Percentiles rank a stretch among this genome's conserved stretches.
Evolutionary conservation across 2,113 vertebrate genomes (phyloP).

Genomic region (Periophthalmodon schlosseri): DNA sequence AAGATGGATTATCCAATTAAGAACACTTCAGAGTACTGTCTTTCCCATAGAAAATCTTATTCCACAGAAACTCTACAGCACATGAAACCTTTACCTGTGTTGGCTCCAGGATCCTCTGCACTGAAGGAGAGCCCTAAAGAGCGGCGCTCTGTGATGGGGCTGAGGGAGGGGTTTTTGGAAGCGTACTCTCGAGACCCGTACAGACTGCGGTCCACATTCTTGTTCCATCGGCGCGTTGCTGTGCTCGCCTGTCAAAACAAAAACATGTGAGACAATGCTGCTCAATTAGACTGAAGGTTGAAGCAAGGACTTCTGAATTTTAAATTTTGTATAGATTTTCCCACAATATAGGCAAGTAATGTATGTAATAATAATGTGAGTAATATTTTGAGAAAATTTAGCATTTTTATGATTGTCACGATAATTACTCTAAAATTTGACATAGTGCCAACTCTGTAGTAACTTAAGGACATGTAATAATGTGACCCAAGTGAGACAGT

Average conservation of each 20-base stretch:
- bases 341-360: too few species aligned
- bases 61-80: too few species aligned
- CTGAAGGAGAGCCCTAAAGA: slow-evolving; percentile 24
- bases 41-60: too few species aligned
- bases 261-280: neutral
- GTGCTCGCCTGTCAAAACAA: slow-evolving; percentile 23
- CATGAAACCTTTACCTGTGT: slow-evolving; percentile 14
- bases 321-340: neutral
- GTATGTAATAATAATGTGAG: too few species aligned
- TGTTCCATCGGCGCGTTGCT: slow-evolving; percentile 55
- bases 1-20: too few species aligned
- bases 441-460: too few species aligned
- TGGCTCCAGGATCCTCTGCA: neutral
- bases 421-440: too few species aligned
- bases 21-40: too few species aligned
- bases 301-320: neutral
- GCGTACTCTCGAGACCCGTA: slow-evolving; percentile 74
- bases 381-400: too few species aligned
- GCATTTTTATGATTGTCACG: too few species aligned
- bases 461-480: neutral
- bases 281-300: neutral
- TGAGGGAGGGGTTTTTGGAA: slow-evolving; percentile 74
- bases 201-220: slow-evolving; percentile 72
- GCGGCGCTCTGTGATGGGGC: slow-evolving; percentile 70
- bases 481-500: neutral